Evolutionary conservation across 1,140 invertebrate genomes (phyloP), one percentile per base, ranked within the genome.

Genomic region (Chrysomallon squamiferum): DNA sequence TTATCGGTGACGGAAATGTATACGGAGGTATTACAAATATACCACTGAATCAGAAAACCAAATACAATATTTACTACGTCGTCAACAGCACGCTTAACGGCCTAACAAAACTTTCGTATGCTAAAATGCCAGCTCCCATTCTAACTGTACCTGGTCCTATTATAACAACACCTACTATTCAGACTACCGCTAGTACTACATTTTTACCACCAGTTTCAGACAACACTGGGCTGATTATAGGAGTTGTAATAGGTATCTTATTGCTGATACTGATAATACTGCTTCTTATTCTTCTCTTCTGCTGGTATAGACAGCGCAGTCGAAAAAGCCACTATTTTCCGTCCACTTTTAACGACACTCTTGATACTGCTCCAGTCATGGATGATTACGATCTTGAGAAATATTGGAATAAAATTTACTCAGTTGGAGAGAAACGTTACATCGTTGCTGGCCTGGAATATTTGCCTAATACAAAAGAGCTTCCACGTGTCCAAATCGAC

Each of bases 331-430:
- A 11, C 49, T 38, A 7, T 68, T 65, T 1, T 74, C 75, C 45
- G 61, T 69, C 30, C 56, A 64, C 5, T 65, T 76, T 69, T 4
- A 64, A 66, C 11, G 65, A 65, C 18, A 56, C 72, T n/a, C 59
- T 66, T 29, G 45, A 68, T 18, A 33, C 65, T 32, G 64, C 50
- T 1, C 41, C 43, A 45, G 33, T 52, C 7, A 43, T n/a, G 15
- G 61, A 67, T 20, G 56, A 60, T 11, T 65, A 65, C 32, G 66
- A 72, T n/a, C 62, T 62, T 15, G 70, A 74, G 25, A 77, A 75
- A 41, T 75, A 78, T 62, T 84, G 82, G 82, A 84, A 75, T 62
- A 71, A 72, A 20, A 76, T 76, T 13, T 68, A 74, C 38, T 78
- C 78, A 2, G 41, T 78, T 2, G 61, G 74, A 30, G 72, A 79